Conservation (phyloP, 1,140 invertebrate genomes). For the Gryon sp. region DNA sequence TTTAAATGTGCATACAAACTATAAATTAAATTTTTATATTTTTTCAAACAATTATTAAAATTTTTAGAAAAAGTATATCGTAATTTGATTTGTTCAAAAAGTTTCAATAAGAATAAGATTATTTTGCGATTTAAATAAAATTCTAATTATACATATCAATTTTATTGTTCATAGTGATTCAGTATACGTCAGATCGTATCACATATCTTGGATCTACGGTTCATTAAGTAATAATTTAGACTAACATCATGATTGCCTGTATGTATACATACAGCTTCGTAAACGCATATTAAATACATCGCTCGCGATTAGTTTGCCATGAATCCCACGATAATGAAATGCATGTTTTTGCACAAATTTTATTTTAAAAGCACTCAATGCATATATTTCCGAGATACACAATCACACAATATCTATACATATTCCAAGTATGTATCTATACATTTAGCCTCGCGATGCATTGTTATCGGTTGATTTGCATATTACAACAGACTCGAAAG, state of each 20-base stretch:
- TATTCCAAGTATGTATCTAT: conserved; percentile 44
- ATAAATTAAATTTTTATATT: no score
- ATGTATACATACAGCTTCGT: conserved; percentile 3
- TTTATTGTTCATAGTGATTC: neutral
- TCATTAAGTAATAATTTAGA: conserved; percentile 32
- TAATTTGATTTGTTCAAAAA: no score
- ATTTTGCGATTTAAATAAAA: no score
- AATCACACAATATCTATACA: conserved; percentile 38
- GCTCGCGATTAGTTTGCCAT: neutral
- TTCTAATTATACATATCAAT: neutral
- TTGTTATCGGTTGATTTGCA: conserved; percentile 62
- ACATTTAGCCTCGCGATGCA: conserved; percentile 44
- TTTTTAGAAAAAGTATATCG: no score
- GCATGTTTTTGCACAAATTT: conserved; percentile 8
- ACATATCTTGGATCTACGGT: neutral
- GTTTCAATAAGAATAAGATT: no score
- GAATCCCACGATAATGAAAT: conserved; percentile 4
- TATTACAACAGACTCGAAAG: conserved; percentile 53
- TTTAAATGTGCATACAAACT: no score
- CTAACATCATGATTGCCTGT: conserved; percentile 3
- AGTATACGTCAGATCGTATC: neutral
- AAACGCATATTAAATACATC: neutral
- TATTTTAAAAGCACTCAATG: conserved; percentile 8
- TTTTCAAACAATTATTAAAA: no score
- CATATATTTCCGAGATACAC: conserved; percentile 9